Evolutionary conservation across 2,113 vertebrate species (phyloP), one percentile per base, ranked within the genome.

Genomic region (Macaca nemestrina): DNA sequence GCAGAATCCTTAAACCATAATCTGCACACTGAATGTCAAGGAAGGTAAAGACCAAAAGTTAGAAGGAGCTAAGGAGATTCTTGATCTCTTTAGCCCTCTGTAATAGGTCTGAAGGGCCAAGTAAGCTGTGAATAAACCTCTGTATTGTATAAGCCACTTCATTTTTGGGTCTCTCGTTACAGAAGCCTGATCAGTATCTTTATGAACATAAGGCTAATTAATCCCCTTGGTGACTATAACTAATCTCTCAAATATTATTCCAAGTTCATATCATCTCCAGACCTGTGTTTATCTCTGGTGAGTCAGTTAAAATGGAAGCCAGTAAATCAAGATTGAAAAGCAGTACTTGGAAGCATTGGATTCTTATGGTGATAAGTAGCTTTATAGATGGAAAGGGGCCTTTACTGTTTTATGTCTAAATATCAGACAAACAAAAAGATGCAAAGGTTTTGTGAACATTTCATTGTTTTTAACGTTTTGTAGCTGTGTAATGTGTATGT

Each of bases 141-240:
- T 32, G 1, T 90, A 6, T 10, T 59, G 0, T 45, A 27, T 59
- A 43, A 87, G 3, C 20, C 70, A 30, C 9, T 79, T 32, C 27
- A 17, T 20, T 57, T 68, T 22, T 3, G 55, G 38, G 17, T 48
- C 23, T 94, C 8, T 75, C 38, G 5, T 70, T 72, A 68, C 22
- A 86, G 50, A 72, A 50, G 1, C n/a, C n/a, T 68, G 45, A 57
- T 83, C 27, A 93, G 48, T 11, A 83, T 75, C 20, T 30, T 78
- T 43, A 81, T 20, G 25, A 35, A 73, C 11, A 30, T 35, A 76
- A 68, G n/a, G n/a, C 16, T 88, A 84, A 84, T 45, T 83, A 14
- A 73, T 98, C 32, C 43, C 80, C 95, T 92, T 98, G 80, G 93
- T 97, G 97, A 96, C 93, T 90, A 64, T 79, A 93, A 3, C 52